phyloP scores from a whole-genome alignment of 2,113 vertebrate genomes.

The Oophaga pumilio region DNA sequence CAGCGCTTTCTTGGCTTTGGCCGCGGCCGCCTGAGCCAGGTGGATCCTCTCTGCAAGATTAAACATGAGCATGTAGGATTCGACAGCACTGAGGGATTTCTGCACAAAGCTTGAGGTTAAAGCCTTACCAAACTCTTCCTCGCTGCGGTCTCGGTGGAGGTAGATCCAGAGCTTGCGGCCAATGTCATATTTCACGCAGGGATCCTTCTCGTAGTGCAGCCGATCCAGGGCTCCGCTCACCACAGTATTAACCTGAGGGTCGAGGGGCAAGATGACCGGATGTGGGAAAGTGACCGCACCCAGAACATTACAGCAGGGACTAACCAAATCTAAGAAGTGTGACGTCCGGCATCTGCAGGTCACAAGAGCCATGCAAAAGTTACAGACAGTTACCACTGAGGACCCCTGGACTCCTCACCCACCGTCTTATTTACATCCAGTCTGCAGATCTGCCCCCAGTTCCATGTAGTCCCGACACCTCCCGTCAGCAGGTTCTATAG shows the following conservation, averaged over 20 bases:
- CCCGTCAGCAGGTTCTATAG: too few species aligned
- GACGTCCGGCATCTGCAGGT: background rate
- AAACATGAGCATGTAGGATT: background rate
- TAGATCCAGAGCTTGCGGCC: constrained; percentile 98
- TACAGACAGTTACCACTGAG: background rate
- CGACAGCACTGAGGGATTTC: background rate
- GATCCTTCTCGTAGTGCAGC: constrained; percentile 96
- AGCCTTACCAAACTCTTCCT: constrained; percentile 93
- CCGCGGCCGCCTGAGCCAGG: constrained; percentile 95
- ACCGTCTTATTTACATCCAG: too few species aligned
- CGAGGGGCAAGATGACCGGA: background rate
- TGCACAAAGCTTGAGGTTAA: too few species aligned
- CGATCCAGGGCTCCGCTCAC: constrained; percentile 95
- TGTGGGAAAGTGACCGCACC: background rate
- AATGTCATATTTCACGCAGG: constrained; percentile 95
- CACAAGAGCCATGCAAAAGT: background rate
- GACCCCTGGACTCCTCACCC: too few species aligned
- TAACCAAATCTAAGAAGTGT: background rate
- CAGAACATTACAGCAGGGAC: background rate
- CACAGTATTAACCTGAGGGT: constrained; percentile 89
- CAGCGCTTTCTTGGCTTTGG: constrained; percentile 94
- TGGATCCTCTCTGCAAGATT: constrained; percentile 88
- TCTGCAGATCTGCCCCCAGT: too few species aligned
- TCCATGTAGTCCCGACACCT: too few species aligned
- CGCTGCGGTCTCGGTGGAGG: constrained; percentile 88